Evolutionary conservation across 2,888 invertebrate species (phyloP).

Genomic region (Tupiocoris notatus): DNA sequence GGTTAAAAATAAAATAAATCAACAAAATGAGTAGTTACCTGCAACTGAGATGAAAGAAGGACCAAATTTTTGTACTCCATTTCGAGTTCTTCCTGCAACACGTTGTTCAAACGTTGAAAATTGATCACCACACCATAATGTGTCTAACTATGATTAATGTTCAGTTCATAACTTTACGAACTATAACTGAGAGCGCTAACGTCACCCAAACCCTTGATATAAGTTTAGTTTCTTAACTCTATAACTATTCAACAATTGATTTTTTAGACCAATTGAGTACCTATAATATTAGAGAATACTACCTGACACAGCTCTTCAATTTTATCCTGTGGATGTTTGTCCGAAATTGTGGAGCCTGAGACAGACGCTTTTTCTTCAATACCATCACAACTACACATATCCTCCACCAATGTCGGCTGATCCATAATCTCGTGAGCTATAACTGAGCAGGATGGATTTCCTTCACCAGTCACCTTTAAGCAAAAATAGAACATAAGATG

Average conservation of each 20-base stretch:
- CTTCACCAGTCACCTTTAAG: neutral
- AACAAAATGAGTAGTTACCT: constrained; percentile 4
- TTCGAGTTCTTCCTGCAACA: constrained; percentile 40
- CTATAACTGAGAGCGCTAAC: too few relatives aligned
- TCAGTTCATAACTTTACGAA: too few relatives aligned
- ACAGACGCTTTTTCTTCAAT: constrained; percentile 1
- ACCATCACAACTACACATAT: neutral
- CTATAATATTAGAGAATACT: too few relatives aligned
- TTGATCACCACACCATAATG: too few relatives aligned
- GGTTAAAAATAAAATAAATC: too few relatives aligned
- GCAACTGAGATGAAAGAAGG: constrained; percentile 38
- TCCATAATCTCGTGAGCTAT: neutral
- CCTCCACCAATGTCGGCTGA: neutral
- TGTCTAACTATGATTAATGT: too few relatives aligned
- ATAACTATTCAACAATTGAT: too few relatives aligned
- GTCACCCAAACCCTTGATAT: too few relatives aligned
- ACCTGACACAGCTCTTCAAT: too few relatives aligned
- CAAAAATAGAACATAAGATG: neutral
- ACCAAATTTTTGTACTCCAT: constrained; percentile 42
- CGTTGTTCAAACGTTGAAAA: too few relatives aligned
- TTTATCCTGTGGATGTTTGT: neutral
- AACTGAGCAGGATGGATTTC: neutral
- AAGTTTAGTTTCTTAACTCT: too few relatives aligned
- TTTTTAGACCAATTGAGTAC: too few relatives aligned
- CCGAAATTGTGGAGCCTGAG: constrained; percentile 17